phyloP scores from a whole-genome alignment of 2,797 vertebrate genomes.

The Heteromormyrus szaboi region DNA sequence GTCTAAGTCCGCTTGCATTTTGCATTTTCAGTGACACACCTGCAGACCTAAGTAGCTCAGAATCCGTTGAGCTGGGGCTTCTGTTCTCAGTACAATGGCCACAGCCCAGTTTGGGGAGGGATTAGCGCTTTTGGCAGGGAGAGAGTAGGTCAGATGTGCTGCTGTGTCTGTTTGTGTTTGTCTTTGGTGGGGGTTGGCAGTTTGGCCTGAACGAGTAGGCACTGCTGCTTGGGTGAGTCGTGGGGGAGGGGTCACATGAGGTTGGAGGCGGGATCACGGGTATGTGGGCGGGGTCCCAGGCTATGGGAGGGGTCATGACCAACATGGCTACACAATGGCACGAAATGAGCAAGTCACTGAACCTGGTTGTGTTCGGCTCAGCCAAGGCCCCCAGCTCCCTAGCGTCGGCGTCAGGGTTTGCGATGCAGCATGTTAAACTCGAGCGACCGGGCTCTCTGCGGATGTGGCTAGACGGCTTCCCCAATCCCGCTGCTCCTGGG shows the following conservation, averaged over 20 bases:
- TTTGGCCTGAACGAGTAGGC: not conserved
- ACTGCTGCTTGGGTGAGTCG: not conserved
- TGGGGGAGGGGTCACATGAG: not conserved
- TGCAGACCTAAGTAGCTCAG: not conserved
- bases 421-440: not conserved
- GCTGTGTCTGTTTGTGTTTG: not conserved
- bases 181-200: not conserved
- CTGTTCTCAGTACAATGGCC: not conserved
- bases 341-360: not conserved
- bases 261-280: not conserved
- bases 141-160: not conserved
- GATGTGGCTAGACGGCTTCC: not conserved
- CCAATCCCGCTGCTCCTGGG: not conserved
- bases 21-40: not conserved
- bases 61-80: not conserved
- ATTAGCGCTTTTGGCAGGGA: not conserved
- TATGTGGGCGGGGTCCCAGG: not conserved
- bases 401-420: not conserved
- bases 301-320: not conserved
- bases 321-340: not conserved
- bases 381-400: not conserved
- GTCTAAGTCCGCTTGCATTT: not conserved
- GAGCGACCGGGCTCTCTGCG: not conserved
- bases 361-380: not conserved
- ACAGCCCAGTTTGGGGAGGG: not conserved